These are phyloP conservation scores for Rostratula benghalensis DNA, from an alignment of 2,113 vertebrate genomes.

Conservation along the genomic window DNA sequence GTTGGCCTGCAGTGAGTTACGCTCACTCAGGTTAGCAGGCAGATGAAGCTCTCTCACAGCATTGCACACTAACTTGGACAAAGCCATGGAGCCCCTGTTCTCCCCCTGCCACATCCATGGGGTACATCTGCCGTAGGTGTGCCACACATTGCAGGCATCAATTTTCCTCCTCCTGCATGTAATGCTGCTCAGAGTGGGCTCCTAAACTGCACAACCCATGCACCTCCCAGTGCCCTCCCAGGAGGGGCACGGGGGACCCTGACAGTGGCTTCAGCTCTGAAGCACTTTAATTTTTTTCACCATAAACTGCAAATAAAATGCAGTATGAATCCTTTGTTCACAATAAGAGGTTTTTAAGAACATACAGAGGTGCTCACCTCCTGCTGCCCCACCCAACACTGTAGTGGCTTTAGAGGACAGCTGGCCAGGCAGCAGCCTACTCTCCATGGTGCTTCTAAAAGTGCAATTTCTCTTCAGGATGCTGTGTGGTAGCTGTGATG, in stretches of 20 bases:
- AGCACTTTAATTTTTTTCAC: neutral
- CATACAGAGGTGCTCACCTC: neutral
- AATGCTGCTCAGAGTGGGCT: neutral
- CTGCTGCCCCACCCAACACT: neutral
- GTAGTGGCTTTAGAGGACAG: neutral
- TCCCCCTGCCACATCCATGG: neutral
- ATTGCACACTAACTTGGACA: accelerated
- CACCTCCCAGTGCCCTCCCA: neutral
- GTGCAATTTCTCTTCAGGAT: neutral
- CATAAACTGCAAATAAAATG: neutral
- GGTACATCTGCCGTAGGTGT: neutral
- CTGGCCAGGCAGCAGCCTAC: neutral
- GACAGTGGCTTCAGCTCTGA: neutral
- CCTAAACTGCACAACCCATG: neutral
- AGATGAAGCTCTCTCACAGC: too few species aligned
- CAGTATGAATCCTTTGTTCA: neutral
- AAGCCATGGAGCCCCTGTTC: neutral
- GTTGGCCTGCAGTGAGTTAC: neutral
- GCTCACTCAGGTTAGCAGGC: neutral
- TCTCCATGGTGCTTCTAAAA: neutral
- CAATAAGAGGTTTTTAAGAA: neutral
- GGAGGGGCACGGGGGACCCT: too few species aligned
- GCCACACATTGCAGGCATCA: accelerated
- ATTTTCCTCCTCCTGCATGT: neutral
- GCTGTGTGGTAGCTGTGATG: neutral